A percentile compares a stretch with the other conserved stretches of the same genome.
These are phyloP conservation scores for Carassius gibelio DNA, from an alignment of 2,113 vertebrate species.

Conservation along the genomic window DNA sequence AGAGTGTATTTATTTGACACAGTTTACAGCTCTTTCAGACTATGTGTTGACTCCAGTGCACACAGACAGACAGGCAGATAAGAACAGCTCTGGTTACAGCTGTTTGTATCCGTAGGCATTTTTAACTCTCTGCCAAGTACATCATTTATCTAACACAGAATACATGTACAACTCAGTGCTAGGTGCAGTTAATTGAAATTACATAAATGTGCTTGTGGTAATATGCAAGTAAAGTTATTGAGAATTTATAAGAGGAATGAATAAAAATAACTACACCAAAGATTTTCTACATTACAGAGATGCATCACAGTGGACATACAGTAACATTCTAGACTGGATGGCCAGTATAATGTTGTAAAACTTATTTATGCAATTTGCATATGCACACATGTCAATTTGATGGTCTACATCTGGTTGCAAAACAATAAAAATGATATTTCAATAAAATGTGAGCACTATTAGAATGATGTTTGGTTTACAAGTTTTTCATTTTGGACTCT, in stretches of 20 bases:
- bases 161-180: neutral
- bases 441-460: too few species aligned
- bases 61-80: slow-evolving; percentile 21
- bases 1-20: neutral
- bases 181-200: neutral
- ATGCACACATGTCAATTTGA: neutral
- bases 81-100: slow-evolving; percentile 36
- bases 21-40: neutral
- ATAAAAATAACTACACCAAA: too few species aligned
- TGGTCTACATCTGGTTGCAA: neutral
- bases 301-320: too few species aligned
- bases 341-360: too few species aligned
- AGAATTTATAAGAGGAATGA: too few species aligned
- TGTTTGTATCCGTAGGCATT: slow-evolving; percentile 39
- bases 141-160: neutral
- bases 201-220: neutral
- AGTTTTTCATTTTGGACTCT: neutral
- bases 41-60: neutral
- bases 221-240: neutral
- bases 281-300: too few species aligned
- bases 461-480: neutral
- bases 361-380: neutral
- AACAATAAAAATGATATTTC: neutral
- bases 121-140: slow-evolving; percentile 8
- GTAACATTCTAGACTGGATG: too few species aligned